Evolutionary conservation across 2,888 invertebrate species (phyloP).

Genomic region (Pherbina coryleti): DNA sequence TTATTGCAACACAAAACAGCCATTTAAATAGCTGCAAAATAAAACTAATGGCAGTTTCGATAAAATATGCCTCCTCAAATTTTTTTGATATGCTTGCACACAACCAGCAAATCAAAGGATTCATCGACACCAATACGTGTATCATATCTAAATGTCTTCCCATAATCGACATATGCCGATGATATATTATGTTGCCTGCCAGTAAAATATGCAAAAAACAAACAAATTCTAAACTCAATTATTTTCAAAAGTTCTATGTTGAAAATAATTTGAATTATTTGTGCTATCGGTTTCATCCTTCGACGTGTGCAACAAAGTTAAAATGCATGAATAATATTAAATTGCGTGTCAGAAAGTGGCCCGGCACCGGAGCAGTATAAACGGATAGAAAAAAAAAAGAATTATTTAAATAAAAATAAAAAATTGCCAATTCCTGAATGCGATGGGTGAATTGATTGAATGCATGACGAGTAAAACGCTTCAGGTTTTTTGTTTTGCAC

Average conservation of each 20-base stretch:
- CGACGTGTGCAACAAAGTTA: not conserved
- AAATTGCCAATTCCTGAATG: not conserved
- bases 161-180: not conserved
- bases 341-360: constrained; percentile 1
- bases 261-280: not conserved
- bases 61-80: not conserved
- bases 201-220: not conserved
- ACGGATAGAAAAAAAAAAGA: not conserved
- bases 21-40: not conserved
- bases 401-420: not conserved
- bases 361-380: not conserved
- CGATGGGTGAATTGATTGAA: too few relatives aligned
- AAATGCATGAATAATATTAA: not conserved
- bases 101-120: not conserved
- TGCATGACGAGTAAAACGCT: too few relatives aligned
- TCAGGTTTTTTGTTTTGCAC: too few relatives aligned
- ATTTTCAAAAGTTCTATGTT: too few relatives aligned
- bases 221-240: too few relatives aligned
- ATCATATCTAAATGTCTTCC: constrained; percentile 2
- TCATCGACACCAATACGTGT: not conserved
- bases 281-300: not conserved
- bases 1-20: not conserved
- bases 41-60: not conserved
- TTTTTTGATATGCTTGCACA: not conserved
- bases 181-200: not conserved